A percentile compares a stretch with the other conserved stretches of the same genome.
Conservation (phyloP, 2,113 vertebrate genomes). For the Hystrix brachyura region DNA sequence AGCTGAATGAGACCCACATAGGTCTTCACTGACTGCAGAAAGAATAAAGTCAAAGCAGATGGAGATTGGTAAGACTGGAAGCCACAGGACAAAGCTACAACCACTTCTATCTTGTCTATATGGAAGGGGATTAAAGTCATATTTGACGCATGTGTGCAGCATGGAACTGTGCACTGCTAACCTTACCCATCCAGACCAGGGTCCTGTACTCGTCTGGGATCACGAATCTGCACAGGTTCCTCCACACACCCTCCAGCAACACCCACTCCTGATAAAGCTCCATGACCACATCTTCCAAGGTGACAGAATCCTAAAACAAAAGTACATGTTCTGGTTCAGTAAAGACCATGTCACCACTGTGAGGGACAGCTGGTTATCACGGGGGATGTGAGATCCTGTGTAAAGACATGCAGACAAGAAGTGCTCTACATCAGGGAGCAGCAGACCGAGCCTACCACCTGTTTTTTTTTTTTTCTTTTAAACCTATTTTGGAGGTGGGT, state of each 20-base stretch:
- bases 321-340: neutral
- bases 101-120: neutral
- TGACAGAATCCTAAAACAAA: slow-evolving; percentile 2
- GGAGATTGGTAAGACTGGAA: neutral
- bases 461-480: neutral
- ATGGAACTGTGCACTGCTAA: neutral
- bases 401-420: neutral
- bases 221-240: neutral
- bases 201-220: neutral
- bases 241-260: neutral
- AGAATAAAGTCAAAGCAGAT: neutral
- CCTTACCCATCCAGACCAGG: slow-evolving; percentile 21
- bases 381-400: neutral
- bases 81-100: neutral
- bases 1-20: neutral
- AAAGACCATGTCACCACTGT: neutral
- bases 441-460: neutral
- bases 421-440: neutral
- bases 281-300: neutral
- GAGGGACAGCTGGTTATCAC: neutral
- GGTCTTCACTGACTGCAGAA: neutral
- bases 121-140: neutral
- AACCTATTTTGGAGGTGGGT: neutral
- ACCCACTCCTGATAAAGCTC: too few relatives aligned
- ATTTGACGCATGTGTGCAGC: rapidly evolving